phyloP scores from a whole-genome alignment of 2,797 vertebrate genomes.

The Buphagus erythrorhynchus region DNA sequence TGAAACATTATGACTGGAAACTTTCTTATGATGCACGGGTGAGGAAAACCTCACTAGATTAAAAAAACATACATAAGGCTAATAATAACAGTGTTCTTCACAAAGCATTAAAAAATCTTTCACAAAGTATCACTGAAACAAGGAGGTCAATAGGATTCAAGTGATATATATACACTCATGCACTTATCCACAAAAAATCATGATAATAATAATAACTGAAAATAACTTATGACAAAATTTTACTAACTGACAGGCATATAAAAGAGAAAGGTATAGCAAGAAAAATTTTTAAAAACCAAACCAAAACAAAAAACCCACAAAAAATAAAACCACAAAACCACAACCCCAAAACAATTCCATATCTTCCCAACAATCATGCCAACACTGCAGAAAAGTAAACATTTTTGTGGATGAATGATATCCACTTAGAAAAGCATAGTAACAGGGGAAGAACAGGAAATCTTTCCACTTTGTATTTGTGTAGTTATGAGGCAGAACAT shows the following conservation, averaged over 20 bases:
- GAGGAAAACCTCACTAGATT: neutral
- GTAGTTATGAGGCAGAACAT: neutral
- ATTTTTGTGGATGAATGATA: neutral
- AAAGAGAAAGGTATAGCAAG: neutral
- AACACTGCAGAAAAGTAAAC: neutral
- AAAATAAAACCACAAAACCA: neutral
- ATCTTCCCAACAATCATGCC: neutral
- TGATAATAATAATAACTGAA: neutral
- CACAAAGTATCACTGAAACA: neutral
- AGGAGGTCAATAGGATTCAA: neutral
- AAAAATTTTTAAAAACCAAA: neutral
- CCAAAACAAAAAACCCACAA: accelerated
- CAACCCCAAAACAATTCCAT: neutral
- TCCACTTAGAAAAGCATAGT: neutral
- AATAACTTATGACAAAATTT: neutral
- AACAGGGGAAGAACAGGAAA: neutral
- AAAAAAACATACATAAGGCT: neutral
- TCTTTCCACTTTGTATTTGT: neutral
- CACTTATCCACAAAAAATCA: neutral
- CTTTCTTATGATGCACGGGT: neutral
- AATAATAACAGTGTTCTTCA: neutral
- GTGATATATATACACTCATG: neutral
- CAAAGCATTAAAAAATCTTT: neutral
- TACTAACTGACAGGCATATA: neutral
- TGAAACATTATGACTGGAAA: neutral